Conservation (phyloP, 2,797 vertebrate species). For the Hephaestus fuliginosus region DNA sequence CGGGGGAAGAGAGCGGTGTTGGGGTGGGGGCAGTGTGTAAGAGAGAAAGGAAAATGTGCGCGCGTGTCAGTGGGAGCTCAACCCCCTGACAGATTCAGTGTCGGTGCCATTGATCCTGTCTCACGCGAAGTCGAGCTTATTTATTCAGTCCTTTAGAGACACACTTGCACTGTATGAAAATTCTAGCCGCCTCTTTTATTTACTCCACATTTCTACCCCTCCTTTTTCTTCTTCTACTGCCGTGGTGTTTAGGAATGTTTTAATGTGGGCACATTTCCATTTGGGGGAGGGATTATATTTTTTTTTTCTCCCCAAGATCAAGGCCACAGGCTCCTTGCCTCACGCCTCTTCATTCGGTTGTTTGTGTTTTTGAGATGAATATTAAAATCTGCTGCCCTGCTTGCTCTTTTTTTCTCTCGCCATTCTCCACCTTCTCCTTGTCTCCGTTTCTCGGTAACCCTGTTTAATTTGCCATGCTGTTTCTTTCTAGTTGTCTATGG, state of each 20-base stretch:
- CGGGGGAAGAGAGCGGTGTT: constrained; percentile 34
- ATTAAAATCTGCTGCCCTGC: constrained; percentile 45
- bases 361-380: constrained; percentile 46
- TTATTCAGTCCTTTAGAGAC: constrained; percentile 68
- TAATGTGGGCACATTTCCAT: constrained; percentile 50
- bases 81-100: constrained; percentile 58
- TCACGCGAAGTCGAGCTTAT: constrained; percentile 54
- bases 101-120: constrained; percentile 68
- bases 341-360: constrained; percentile 34
- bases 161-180: constrained; percentile 39
- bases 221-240: not conserved
- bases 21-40: constrained; percentile 31
- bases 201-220: constrained; percentile 23
- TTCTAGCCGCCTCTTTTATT: constrained; percentile 13
- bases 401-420: not conserved
- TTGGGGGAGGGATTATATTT: constrained; percentile 38
- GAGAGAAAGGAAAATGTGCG: constrained; percentile 61
- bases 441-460: constrained; percentile 14
- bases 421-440: constrained; percentile 9
- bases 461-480: constrained; percentile 31
- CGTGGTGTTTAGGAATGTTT: constrained; percentile 42
- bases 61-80: constrained; percentile 60
- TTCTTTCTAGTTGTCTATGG: constrained; percentile 6
- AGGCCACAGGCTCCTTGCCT: constrained; percentile 29
- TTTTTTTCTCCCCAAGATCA: constrained; percentile 43